phyloP scores from a whole-genome alignment of 2,888 invertebrate genomes.

The Eristalis intricaria region DNA sequence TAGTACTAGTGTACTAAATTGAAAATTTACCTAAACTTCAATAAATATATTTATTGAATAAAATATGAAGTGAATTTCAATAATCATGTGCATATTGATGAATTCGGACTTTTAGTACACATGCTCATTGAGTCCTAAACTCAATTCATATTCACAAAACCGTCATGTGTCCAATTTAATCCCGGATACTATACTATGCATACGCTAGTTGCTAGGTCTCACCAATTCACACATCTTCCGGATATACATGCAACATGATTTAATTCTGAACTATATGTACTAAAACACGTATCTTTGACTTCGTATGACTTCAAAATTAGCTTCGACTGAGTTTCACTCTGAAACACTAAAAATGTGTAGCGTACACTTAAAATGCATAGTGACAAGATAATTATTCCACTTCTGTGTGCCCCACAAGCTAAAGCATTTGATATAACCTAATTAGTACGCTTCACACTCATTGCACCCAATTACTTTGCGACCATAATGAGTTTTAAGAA shows the following conservation, averaged over 20 bases:
- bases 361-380: constrained; percentile 37
- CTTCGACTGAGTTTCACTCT: not conserved
- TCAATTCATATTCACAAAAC: not conserved
- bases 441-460: constrained; percentile 58
- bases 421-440: constrained; percentile 32
- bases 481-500: constrained; percentile 31
- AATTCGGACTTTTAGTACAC: too few species aligned
- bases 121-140: too few species aligned
- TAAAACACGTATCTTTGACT: constrained; percentile 14
- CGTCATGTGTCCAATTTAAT: not conserved
- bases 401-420: constrained; percentile 18
- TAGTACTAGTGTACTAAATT: not conserved
- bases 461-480: constrained; percentile 46
- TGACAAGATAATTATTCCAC: constrained; percentile 39
- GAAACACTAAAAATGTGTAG: not conserved
- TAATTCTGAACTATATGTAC: not conserved
- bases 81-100: too few species aligned
- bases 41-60: too few species aligned
- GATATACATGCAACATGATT: not conserved
- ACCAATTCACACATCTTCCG: not conserved
- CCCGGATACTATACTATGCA: not conserved
- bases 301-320: constrained; percentile 5
- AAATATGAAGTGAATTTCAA: too few species aligned
- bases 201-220: not conserved
- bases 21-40: not conserved